These are phyloP conservation scores for Rutpela maculata DNA, from an alignment of 2,888 invertebrate species.

Conservation along the genomic window DNA sequence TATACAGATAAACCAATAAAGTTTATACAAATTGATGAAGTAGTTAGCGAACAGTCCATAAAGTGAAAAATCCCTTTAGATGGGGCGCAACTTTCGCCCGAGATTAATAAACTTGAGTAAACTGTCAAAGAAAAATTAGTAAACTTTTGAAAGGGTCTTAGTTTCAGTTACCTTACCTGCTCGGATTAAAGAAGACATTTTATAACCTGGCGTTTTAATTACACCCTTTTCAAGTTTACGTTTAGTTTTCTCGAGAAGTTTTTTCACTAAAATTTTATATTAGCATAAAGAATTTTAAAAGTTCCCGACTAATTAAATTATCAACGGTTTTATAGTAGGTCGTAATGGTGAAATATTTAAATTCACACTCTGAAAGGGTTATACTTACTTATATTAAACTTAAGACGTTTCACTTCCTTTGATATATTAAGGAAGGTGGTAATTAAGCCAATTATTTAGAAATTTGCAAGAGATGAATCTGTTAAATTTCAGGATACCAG, in stretches of 20 bases:
- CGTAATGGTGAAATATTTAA: slow-evolving; percentile 14
- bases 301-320: slow-evolving; percentile 32
- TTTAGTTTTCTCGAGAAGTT: slow-evolving; percentile 22
- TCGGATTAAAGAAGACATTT: slow-evolving; percentile 38
- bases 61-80: slow-evolving; percentile 40
- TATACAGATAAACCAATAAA: not conserved
- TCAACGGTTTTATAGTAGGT: slow-evolving; percentile 8
- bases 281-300: slow-evolving; percentile 22
- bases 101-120: slow-evolving; percentile 64
- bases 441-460: not conserved
- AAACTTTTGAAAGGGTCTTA: slow-evolving; percentile 58
- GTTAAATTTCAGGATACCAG: no score
- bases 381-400: not conserved
- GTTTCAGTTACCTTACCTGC: slow-evolving; percentile 39
- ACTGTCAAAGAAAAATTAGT: slow-evolving; percentile 66
- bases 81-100: slow-evolving; percentile 46
- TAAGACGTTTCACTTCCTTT: slow-evolving; percentile 2
- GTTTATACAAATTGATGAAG: slow-evolving; percentile 32
- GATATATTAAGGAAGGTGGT: not conserved
- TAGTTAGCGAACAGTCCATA: slow-evolving; percentile 35
- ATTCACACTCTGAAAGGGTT: slow-evolving; percentile 7
- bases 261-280: slow-evolving; percentile 37
- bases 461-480: no score
- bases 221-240: slow-evolving; percentile 17
- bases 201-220: slow-evolving; percentile 31